Conservation (phyloP, 1,140 invertebrate genomes). For the Papilio xuthus region DNA sequence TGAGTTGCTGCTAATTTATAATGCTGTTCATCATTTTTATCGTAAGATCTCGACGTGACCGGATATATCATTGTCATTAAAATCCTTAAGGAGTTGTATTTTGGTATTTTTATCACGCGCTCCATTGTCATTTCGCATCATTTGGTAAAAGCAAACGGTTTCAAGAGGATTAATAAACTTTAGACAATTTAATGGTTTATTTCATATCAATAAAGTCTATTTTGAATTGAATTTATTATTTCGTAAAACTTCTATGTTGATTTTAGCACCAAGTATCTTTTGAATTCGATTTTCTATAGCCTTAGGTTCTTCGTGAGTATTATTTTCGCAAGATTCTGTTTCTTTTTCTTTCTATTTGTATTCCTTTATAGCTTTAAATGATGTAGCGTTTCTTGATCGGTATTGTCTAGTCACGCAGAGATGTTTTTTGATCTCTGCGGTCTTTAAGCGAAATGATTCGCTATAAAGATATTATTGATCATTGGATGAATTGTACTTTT, state of each 20-base stretch:
- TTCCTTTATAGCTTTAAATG: neutral
- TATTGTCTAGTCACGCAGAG: neutral
- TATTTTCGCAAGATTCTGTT: constrained; percentile 9
- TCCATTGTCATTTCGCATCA: constrained; percentile 25
- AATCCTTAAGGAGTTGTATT: neutral
- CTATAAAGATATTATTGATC: constrained; percentile 28
- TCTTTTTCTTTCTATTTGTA: constrained; percentile 19
- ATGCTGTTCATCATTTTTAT: constrained; percentile 26
- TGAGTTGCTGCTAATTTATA: neutral
- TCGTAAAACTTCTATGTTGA: neutral
- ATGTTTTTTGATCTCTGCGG: neutral
- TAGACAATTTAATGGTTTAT: too few relatives aligned
- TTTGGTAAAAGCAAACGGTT: constrained; percentile 24
- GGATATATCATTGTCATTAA: neutral
- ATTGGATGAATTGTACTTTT: constrained; percentile 14
- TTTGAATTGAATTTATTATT: neutral
- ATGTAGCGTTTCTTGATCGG: neutral
- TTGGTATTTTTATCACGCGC: constrained; percentile 21
- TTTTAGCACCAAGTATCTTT: neutral
- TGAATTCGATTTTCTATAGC: constrained; percentile 8
- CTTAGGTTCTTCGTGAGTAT: neutral
- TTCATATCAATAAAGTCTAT: neutral
- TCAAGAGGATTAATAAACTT: neutral
- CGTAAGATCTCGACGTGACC: neutral
- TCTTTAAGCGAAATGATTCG: constrained; percentile 24